These are phyloP conservation scores for Cephus spinipes DNA, from an alignment of 2,888 invertebrate genomes.

Conservation along the genomic window DNA sequence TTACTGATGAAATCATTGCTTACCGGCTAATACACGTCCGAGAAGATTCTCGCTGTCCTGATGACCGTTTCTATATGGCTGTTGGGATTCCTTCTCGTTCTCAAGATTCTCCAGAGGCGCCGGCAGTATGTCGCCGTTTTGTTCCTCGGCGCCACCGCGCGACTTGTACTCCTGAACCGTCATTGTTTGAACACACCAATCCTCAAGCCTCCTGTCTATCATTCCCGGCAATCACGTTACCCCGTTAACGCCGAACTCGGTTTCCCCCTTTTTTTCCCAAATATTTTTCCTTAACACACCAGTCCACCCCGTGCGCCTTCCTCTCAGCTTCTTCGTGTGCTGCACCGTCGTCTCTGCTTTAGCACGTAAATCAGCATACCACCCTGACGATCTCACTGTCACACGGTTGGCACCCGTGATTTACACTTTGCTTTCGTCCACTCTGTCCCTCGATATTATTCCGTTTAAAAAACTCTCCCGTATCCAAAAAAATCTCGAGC, in stretches of 20 bases:
- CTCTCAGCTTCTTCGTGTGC: not conserved
- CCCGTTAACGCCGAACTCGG: not conserved
- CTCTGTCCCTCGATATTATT: not conserved
- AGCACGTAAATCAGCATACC: not conserved
- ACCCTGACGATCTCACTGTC: not conserved
- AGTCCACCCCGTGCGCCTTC: not conserved
- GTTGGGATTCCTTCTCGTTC: slow-evolving; percentile 58
- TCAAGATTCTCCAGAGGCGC: slow-evolving; percentile 39
- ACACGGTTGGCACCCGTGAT: slow-evolving; percentile 5
- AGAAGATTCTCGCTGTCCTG: slow-evolving; percentile 71
- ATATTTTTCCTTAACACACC: not conserved
- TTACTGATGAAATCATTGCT: slow-evolving; percentile 33
- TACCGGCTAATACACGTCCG: slow-evolving; percentile 73
- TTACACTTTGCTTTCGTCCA: not conserved
- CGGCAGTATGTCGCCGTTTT: slow-evolving; percentile 58
- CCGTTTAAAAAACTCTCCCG: not conserved
- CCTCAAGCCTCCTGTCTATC: slow-evolving; percentile 46
- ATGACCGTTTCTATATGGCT: slow-evolving; percentile 29
- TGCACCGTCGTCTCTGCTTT: slow-evolving; percentile 6
- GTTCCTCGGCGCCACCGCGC: slow-evolving; percentile 67
- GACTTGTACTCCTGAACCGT: slow-evolving; percentile 72
- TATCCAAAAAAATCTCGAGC: not conserved
- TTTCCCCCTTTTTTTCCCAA: not conserved
- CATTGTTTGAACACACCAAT: slow-evolving; percentile 60
- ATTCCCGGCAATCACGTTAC: slow-evolving; percentile 28